Base-by-base conservation (phyloP, 2,113 vertebrate genomes). In the Grantiella picta region DNA sequence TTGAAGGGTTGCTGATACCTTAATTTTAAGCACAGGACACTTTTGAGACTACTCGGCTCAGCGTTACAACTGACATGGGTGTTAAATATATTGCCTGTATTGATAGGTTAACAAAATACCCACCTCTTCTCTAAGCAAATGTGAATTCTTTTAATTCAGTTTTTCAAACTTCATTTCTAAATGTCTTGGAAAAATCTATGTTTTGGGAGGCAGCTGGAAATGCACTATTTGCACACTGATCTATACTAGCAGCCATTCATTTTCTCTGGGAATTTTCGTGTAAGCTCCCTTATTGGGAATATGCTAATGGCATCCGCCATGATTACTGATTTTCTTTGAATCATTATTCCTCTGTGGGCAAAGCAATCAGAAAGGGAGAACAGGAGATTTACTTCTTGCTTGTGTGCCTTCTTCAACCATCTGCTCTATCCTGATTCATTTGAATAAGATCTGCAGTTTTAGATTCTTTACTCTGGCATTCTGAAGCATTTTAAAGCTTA, bases 301-400 rank as follows among this genome's bases (percentile, higher is more conserved):
- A 99, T 99, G 99, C 98, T 99, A 99, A 99, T 99, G 98, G 98
- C 97, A 98, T 98, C 98, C 98, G 68, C 98, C 97, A 98, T 98
- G 98, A 99, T 99, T 98, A 99, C 98, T 98, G 98, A 98, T 99
- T 99, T 99, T 98, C 98, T 99, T 99, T 98, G 98, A 99, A 98
- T 99, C 97, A 96, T 98, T 99, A 99, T 98, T 99, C 98, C 98
- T 97, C 97, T 97, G 98, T 98, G 98, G 98, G 98, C 97, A 98
- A 98, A 98, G 98, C 98, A 99, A 98, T 99, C 98, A 98, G 98
- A 98, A 98, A 98, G 97, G 97, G 98, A 98, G 98, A 98, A 98
- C 97, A 97, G 97, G 95, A 98, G 98, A 99, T 99, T 98, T 99
- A 98, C 97, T 98, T 97, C 98, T 98, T 97, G 98, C 98, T 98